A percentile compares a stretch with the other conserved stretches of the same genome.
phyloP scores from a whole-genome alignment of 2,113 vertebrate genomes.

The Gobius niger region DNA sequence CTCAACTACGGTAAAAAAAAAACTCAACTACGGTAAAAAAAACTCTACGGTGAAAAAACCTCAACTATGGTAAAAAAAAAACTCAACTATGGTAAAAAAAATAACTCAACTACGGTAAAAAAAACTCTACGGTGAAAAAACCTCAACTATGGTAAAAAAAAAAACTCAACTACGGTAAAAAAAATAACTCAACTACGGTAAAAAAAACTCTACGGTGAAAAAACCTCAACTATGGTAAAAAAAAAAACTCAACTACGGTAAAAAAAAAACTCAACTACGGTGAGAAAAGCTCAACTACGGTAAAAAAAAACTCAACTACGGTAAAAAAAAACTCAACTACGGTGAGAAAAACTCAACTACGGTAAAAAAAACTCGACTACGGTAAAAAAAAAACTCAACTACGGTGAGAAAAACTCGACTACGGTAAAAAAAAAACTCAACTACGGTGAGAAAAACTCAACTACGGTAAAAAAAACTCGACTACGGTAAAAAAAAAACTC shows the following conservation, averaged over 20 bases:
- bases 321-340: constrained; percentile 73
- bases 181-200: constrained; percentile 97
- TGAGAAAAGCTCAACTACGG: too few species aligned
- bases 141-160: too few species aligned
- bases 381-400: too few species aligned
- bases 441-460: too few species aligned
- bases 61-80: constrained; percentile 88
- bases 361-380: constrained; percentile 77
- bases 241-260: constrained; percentile 97
- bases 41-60: constrained; percentile 74
- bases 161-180: too few species aligned
- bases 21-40: too few species aligned
- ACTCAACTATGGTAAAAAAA: too few species aligned
- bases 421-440: constrained; percentile 79
- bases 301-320: constrained; percentile 97
- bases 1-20: constrained; percentile 88
- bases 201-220: constrained; percentile 43
- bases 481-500: constrained; percentile 82
- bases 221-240: too few species aligned
- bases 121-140: constrained; percentile 86
- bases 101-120: too few species aligned
- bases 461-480: too few species aligned
- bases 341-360: constrained; percentile 87
- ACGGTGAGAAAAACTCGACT: too few species aligned
- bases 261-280: constrained; percentile 40